Percentiles rank a stretch among this genome's conserved stretches.
phyloP scores from a whole-genome alignment of 2,888 invertebrate genomes.

The Mechanitis mazaeus region DNA sequence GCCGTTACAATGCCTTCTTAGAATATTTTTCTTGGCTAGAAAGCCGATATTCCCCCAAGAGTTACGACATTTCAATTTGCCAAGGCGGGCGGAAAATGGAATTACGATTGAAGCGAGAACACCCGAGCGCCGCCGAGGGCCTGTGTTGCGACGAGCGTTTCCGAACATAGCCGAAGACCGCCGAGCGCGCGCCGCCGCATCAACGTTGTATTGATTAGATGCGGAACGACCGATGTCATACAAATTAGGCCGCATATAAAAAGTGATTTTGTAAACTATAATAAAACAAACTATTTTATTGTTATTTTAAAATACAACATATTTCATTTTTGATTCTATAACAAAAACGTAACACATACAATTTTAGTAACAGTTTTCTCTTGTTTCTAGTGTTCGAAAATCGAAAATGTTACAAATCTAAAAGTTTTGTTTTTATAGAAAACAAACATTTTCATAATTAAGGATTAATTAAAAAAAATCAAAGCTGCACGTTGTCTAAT shows the following conservation, averaged over 20 bases:
- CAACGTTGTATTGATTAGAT: slow-evolving; percentile 76
- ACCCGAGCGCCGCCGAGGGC: slow-evolving; percentile 54
- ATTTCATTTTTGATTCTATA: not conserved
- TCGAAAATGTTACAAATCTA: not conserved
- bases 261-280: slow-evolving; percentile 50
- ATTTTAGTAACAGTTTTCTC: too few relatives aligned
- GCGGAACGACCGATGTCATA: slow-evolving; percentile 75
- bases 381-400: too few relatives aligned
- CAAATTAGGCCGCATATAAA: slow-evolving; percentile 75
- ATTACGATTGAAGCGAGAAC: slow-evolving; percentile 76
- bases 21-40: slow-evolving; percentile 76
- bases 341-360: too few relatives aligned
- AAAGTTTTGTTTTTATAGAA: not conserved
- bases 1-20: slow-evolving; percentile 71
- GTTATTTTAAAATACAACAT: not conserved
- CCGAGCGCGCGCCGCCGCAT: slow-evolving; percentile 60
- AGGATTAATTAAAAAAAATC: slow-evolving; percentile 8
- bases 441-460: slow-evolving; percentile 10
- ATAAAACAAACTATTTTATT: slow-evolving; percentile 4
- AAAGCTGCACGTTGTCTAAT: slow-evolving; percentile 22
- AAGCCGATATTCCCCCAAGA: slow-evolving; percentile 78
- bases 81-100: slow-evolving; percentile 78
- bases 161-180: slow-evolving; percentile 51
- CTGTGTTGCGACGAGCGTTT: slow-evolving; percentile 41
- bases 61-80: slow-evolving; percentile 79